Base-by-base conservation (phyloP, 2,888 invertebrate species). In the Dromius quadrimaculatus region DNA sequence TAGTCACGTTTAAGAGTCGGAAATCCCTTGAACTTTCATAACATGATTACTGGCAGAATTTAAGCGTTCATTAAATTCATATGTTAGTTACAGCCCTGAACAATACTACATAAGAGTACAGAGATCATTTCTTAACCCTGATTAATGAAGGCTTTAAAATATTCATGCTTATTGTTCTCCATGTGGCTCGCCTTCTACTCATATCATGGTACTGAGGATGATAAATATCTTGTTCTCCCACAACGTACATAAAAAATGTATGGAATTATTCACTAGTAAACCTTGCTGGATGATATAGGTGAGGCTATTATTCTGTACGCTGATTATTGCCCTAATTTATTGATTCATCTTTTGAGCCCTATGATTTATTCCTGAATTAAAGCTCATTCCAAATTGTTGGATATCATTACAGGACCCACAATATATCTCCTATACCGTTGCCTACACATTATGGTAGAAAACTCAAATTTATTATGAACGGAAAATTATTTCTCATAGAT, bases 141-240 rank as follows among this genome's bases (percentile, higher is more conserved):
- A 45, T 19, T 45, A 45, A 45, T 45, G 45, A 45, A 45, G 19
- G 20, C 19, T 20, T 17, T 45, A 1, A 45, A 45, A 45, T 45
- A 45, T 45, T 45, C 20, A 45, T 20, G 45, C 2, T 19, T 5
- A 17, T 20, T 45, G 45, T 20, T 45, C 20, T 20, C 20, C 45
- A 45, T 45, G 45, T 45, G 45, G 45, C 9, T 45, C 20, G 20
- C 45, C 45, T 45, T 19, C 19, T 4, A 45, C 45, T 45, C 20
- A 45, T 45, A 45, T 45, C 19, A 45, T 45, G 45, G 9, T 11
- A 4, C 19, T 8, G 20, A 38, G 38, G 13, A 28, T 19, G 45
- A 45, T 45, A 45, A 20, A 45, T 45, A 19, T 11, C 20, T 15
- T 13, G 38, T 15, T 11, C 11, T 1, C 45, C 45, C 9, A 13